Base-by-base conservation (phyloP, 2,888 invertebrate genomes). In the Cosmorhoe ocellata region DNA sequence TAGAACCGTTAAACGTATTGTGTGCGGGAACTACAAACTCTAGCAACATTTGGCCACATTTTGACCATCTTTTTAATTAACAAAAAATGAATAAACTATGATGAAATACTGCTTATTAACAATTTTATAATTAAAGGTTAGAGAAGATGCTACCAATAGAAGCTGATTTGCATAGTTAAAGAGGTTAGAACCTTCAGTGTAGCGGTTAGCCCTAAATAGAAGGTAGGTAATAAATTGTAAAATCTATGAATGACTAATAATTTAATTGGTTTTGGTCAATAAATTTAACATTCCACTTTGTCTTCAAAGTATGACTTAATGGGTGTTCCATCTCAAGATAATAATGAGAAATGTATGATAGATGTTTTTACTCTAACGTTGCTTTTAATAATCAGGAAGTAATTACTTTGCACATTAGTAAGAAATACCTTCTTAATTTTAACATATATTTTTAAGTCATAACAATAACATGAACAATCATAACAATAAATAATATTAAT, bases 1-100 rank as follows among this genome's bases (percentile, higher is more conserved):
- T 77, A 68, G 72, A 61, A 78, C 83, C 84, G 83, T 84, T 85
- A 81, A 64, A 64, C 58, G 63, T 74, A 75, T 84, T 82, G 79
- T 81, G 63, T 63, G 61, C 64, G 67, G 66, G 58, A 66, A 71
- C 65, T 53, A 34, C 65, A 59, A 64, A 51, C 58, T 63, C 61
- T 64, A 59, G 24, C 24, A 59, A 65, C 61, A 63, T 46, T 66
- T 61, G 59, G 56, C 67, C 63, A 62, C 50, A 37, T 63, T 38
- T 9, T 11, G 1, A 18, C 8, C 22, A 34, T 33, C 18, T 34
- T 43, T 33, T 33, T 42, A 33, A 56, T 56, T 61, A 34, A 11
- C 24, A 11, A 24, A 8, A 39, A 41, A 36, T 42, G 9, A 39
- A 30, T 33, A 43, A 49, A 51, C 33, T 40, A 39, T 42, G 26